Base-by-base conservation (phyloP, 2,888 invertebrate species). In the Perithous albicinctus region DNA sequence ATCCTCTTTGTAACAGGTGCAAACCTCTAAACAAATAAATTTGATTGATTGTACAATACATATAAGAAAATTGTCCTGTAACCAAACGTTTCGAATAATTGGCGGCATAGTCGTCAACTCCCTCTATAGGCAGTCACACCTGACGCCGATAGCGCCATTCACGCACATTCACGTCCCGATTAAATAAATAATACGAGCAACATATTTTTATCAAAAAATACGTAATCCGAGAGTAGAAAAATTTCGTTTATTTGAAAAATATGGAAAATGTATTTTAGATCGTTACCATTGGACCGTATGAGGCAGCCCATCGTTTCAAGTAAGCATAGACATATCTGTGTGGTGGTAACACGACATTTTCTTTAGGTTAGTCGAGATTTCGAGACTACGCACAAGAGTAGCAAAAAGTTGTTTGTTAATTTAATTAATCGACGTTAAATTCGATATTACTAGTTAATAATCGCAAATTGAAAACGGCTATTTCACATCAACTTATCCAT, bases 291-390 rank as follows among this genome's bases (percentile, higher is more conserved):
- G 20, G 12, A 54, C 7, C 15, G 51, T 69, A 38, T 8, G 38
- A 7, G 23, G 35, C 38, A 23, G 23, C 38, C 26, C 61, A 61
- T 61, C 61, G 61, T 20, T 61, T 35, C 35, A 20, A 35, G 61
- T 61, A 38, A 61, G 61, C n/a, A n/a, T 61, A 61, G 32, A 51
- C 18, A 7, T 29, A 2, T 29, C n/a, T 56, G 29, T 56, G n/a
- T n/a, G n/a, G n/a, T n/a, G 56, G 5, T 29, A 4, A 29, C 26
- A 29, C n/a, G 6, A 56, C 29, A 20, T 56, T 54, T 56, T n/a
- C n/a, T 56, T 56, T 26, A 56, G 56, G 56, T 56, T 56, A 56
- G 32, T 29, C 56, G 26, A 56, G 15, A 32, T 56, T 56, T 56
- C 56, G 56, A 2, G 32, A 32, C 12, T 4, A 56, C 29, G n/a